Base-by-base conservation (phyloP, 2,113 vertebrate genomes). In the Lepisosteus oculatus region DNA sequence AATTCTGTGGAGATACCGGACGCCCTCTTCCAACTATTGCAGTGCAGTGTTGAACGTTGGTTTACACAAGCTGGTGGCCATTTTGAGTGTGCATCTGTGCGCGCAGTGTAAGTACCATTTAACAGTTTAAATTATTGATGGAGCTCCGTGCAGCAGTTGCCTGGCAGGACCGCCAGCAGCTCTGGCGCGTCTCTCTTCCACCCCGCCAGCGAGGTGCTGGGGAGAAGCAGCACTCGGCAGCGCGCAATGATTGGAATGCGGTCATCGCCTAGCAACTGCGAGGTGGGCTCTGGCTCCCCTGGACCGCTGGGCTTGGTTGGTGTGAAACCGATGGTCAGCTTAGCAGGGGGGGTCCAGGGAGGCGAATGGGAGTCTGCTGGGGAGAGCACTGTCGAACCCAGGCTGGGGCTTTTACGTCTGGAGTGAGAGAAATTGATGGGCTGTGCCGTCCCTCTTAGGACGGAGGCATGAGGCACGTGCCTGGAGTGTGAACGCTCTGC, bases 201-300 rank as follows among this genome's bases (percentile, higher is more conserved):
- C 64, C 85, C 81, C 85, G 51, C 85, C 81, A 78, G 76, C 78
- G 77, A 85, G 77, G 79, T 83, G 78, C 55, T 78, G 79, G 78
- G 85, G 81, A 77, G 74, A 78, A 66, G 17, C 59, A 41, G 77
- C 72, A 80, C 81, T 79, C 66, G 67, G 56, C 69, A 68, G 72
- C 68, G 79, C 75, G 68, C 72, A 42, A 55, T 72, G 78, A 78
- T 70, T 83, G 77, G 78, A 77, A 80, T 84, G 76, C 74, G 79
- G 78, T 88, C 86, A 90, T 85, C 93, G 87, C 87, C 89, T 89
- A 87, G 84, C 90, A 87, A 80, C 90, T 89, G 84, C 91, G 82
- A 80, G 87, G 77, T 76, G 75, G 89, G 91, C 77, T 74, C 87
- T 90, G 90, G 82, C 87, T 90, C 29, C 29, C 29, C 91, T 91